Evolutionary conservation across 2,888 invertebrate species (phyloP), one percentile per base, ranked within the genome.

Genomic region (Colletes collaris): DNA sequence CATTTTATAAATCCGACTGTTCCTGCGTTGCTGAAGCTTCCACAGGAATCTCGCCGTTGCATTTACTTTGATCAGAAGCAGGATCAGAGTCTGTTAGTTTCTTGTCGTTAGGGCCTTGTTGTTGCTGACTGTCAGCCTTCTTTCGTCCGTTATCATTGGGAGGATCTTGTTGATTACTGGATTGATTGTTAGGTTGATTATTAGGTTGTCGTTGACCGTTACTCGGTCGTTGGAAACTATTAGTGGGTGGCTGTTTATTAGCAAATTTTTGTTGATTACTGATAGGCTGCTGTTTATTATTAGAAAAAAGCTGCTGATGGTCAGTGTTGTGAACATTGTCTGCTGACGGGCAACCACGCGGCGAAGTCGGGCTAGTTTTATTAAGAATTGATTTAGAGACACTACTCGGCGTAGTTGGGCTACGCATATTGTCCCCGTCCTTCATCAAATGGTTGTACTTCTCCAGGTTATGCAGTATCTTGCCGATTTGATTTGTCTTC

Each of bases 401-500:
- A 64, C 86, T 80, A 79, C 84, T 86, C 19, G 92, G 91, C 84
- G 94, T 94, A 88, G 94, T 94, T 82, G 93, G 94, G 80, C 93
- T 92, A 66, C 91, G 92, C 81, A 92, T 90, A 85, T 89, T 91
- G 82, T 94, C 94, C 35, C 87, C 86, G 16, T 96, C 95, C 93
- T 95, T 96, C 93, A 95, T 93, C 91, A 96, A 95, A 92, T 96
- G 95, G 93, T 96, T 96, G 94, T 96, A 97, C 94, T 97, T 97
- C 94, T 98, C 97, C 92, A 98, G 95, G 94, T 97, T 97, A 94
- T 96, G 96, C 89, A 98, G 95, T 93, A 98, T 97, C 95, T 97
- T 97, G 94, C 98, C 98, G 94, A 99, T 98, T 94, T 98, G 98
- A 92, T 97, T 97, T 89, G 98, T 98, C 95, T 98, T 99, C 91